Percentiles rank a stretch among this genome's conserved stretches.
Conservation (phyloP, 2,797 vertebrate species). For the Leptatherina wallacei region DNA sequence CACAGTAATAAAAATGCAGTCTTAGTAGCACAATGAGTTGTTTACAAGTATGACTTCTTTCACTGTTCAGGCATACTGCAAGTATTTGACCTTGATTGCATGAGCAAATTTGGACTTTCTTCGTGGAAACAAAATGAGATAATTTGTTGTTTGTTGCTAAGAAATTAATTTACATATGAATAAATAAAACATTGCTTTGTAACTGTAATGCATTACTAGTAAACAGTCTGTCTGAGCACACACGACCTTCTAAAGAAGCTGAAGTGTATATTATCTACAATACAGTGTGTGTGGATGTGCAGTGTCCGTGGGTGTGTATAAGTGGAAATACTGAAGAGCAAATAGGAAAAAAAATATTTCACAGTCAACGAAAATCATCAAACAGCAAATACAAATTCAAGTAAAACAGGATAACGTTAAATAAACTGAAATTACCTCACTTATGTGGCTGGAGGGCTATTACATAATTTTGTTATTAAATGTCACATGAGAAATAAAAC, state of each 20-base stretch:
- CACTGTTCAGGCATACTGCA: constrained; percentile 57
- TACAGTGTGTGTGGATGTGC: constrained; percentile 41
- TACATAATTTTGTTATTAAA: constrained; percentile 53
- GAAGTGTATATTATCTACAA: constrained; percentile 62
- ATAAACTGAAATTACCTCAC: constrained; percentile 46
- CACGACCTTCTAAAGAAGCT: constrained; percentile 47
- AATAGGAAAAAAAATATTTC: constrained; percentile 53
- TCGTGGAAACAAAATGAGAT: constrained; percentile 25
- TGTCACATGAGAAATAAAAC: constrained; percentile 43
- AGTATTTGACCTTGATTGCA: constrained; percentile 79
- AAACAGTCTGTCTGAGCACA: constrained; percentile 53
- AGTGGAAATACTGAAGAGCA: constrained; percentile 58
- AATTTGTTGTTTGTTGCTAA: constrained; percentile 28
- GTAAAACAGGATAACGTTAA: constrained; percentile 85
- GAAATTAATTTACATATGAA: constrained; percentile 70
- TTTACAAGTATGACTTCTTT: constrained; percentile 73
- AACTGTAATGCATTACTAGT: constrained; percentile 54
- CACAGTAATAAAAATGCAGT: constrained; percentile 83
- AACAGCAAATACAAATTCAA: constrained; percentile 82
- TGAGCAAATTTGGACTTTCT: constrained; percentile 80
- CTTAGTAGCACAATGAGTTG: constrained; percentile 78
- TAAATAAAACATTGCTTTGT: constrained; percentile 67
- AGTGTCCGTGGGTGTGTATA: constrained; percentile 43
- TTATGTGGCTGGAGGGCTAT: constrained; percentile 33
- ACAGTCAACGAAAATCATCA: constrained; percentile 67